phyloP scores from a whole-genome alignment of 2,113 vertebrate species.

The Cercocebus atys region DNA sequence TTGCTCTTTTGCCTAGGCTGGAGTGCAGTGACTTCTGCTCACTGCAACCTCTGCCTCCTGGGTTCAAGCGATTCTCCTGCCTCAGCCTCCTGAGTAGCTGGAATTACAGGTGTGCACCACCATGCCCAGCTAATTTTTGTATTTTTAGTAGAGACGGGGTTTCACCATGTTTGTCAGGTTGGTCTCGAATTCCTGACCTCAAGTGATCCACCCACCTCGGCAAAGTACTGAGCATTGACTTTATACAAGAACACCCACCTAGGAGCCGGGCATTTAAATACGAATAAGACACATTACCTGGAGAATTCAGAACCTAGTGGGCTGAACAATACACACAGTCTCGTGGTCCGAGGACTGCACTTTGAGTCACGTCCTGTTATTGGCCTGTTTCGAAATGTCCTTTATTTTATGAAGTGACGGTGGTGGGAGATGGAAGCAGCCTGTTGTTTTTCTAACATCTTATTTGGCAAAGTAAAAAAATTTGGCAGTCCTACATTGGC shows the following conservation, averaged over 20 bases:
- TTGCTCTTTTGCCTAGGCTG: too few relatives aligned
- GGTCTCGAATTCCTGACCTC: too few relatives aligned
- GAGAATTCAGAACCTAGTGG: not conserved
- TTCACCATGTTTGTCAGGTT: too few relatives aligned
- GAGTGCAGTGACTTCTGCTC: too few relatives aligned
- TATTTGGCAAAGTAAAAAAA: not conserved
- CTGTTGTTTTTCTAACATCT: not conserved
- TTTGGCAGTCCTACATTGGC: not conserved
- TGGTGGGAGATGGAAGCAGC: not conserved
- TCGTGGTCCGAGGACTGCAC: rapidly evolving
- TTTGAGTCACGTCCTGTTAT: not conserved
- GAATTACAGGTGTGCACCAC: too few relatives aligned
- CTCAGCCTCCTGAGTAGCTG: too few relatives aligned
- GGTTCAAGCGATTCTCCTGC: too few relatives aligned
- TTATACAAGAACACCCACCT: not conserved
- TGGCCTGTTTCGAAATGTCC: not conserved
- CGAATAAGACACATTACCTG: not conserved
- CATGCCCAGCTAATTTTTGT: too few relatives aligned
- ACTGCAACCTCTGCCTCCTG: too few relatives aligned
- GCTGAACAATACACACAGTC: not conserved
- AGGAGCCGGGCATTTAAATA: too few relatives aligned
- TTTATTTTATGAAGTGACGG: not conserved
- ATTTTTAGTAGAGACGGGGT: too few relatives aligned
- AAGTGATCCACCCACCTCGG: too few relatives aligned
- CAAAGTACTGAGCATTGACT: not conserved